Evolutionary conservation across 2,797 vertebrate genomes (phyloP).

Genomic region (Alectoris magna): DNA sequence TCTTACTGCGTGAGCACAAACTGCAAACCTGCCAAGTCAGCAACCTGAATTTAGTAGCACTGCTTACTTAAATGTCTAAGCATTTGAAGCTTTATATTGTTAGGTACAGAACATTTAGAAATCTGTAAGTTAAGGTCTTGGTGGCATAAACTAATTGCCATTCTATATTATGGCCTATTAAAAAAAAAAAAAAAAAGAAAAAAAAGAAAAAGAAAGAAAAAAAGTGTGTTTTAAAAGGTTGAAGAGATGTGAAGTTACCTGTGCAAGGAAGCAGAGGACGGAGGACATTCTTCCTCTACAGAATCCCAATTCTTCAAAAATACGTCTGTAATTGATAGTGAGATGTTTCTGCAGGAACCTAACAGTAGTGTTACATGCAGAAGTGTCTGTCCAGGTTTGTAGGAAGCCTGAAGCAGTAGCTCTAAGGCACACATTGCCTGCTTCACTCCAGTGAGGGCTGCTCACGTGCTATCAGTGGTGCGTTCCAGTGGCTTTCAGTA

Average conservation of each 20-base stretch:
- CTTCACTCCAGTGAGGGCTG: not conserved
- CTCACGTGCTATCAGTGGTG: not conserved
- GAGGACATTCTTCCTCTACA: not conserved
- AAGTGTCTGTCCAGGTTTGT: not conserved
- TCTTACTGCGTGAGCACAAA: not conserved
- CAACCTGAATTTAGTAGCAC: not conserved
- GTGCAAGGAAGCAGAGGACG: not conserved
- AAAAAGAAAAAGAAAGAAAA: not conserved
- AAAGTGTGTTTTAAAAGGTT: not conserved
- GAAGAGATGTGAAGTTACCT: not conserved
- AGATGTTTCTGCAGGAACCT: not conserved
- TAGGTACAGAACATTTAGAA: not conserved
- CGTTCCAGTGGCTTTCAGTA: not conserved
- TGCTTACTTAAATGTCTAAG: not conserved
- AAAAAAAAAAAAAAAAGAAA: not conserved
- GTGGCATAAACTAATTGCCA: not conserved
- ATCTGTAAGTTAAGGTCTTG: not conserved
- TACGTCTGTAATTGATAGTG: not conserved
- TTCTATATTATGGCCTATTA: not conserved
- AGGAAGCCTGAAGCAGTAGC: not conserved
- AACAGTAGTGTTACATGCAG: not conserved
- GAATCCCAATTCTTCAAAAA: not conserved
- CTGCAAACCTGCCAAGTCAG: not conserved
- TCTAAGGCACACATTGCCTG: not conserved
- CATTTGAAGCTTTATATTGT: not conserved